Evolutionary conservation across 2,797 vertebrate species (phyloP).

Genomic region (Babyrousa celebensis): DNA sequence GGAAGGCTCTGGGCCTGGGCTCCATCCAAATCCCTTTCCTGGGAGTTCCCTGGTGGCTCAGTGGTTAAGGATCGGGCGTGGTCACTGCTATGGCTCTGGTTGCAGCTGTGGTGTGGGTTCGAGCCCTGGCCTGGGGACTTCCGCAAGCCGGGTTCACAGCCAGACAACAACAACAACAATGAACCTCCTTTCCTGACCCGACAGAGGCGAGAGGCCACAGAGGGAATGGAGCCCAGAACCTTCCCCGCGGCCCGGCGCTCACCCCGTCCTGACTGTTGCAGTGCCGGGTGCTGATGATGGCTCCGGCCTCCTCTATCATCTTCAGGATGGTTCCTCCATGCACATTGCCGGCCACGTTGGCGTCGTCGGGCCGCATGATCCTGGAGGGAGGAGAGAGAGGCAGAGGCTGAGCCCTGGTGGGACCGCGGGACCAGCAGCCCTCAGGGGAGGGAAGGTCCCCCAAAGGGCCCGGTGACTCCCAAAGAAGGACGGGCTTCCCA

Average conservation of each 20-base stretch:
- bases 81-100: too few relatives aligned
- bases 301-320: slow-evolving; percentile 98
- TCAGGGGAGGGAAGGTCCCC: background rate
- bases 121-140: too few relatives aligned
- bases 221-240: too few relatives aligned
- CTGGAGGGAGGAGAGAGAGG: slow-evolving; percentile 86
- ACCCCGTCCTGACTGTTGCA: slow-evolving; percentile 96
- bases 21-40: fast-evolving
- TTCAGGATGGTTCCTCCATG: slow-evolving; percentile 97
- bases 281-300: slow-evolving; percentile 97
- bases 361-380: slow-evolving; percentile 97
- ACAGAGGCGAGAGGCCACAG: too few relatives aligned
- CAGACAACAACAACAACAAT: too few relatives aligned
- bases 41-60: too few relatives aligned
- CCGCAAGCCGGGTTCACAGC: too few relatives aligned
- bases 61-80: too few relatives aligned
- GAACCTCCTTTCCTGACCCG: background rate
- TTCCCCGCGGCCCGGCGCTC: slow-evolving; percentile 50
- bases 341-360: slow-evolving; percentile 96
- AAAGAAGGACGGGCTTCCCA: background rate
- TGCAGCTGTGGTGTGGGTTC: too few relatives aligned
- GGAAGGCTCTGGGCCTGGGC: background rate
- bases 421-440: fast-evolving
- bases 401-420: background rate
- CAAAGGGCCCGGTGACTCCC: background rate